Conservation (phyloP, 1,140 invertebrate species). For the Stegodyphus dumicola region DNA sequence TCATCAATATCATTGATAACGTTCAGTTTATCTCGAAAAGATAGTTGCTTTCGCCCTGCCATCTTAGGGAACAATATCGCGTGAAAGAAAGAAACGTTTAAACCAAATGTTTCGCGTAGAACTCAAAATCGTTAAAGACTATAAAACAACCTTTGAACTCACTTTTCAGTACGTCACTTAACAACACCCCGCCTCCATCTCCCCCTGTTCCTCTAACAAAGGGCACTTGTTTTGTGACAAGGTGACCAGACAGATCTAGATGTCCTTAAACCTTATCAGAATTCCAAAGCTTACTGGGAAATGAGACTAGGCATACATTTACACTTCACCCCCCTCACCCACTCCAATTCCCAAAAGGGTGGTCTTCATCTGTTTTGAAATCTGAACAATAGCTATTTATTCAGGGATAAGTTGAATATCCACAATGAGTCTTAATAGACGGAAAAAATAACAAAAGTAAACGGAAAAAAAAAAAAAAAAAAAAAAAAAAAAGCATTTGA, state of each 20-base stretch:
- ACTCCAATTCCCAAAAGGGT: background rate
- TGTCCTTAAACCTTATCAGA: background rate
- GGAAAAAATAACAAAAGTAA: no score
- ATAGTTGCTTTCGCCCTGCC: background rate
- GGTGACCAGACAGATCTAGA: no score
- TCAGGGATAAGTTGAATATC: conserved; percentile 2
- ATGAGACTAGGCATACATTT: conserved; percentile 2
- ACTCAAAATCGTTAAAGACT: background rate
- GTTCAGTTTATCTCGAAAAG: conserved; percentile 20
- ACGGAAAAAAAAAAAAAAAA: no score
- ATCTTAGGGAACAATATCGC: background rate
- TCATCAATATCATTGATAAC: background rate
- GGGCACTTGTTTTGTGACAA: no score
- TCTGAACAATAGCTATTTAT: conserved; percentile 3
- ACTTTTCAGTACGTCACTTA: conserved; percentile 2
- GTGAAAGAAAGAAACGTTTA: no score
- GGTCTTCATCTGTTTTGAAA: conserved; percentile 1
- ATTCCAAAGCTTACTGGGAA: conserved; percentile 1
- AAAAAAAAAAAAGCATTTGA: no score
- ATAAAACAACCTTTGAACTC: conserved; percentile 2
- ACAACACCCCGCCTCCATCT: background rate
- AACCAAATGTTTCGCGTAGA: no score
- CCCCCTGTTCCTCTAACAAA: background rate
- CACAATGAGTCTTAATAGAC: background rate
- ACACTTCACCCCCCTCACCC: background rate